Conservation (phyloP, 2,113 vertebrate genomes). For the Zosterops hypoxanthus region DNA sequence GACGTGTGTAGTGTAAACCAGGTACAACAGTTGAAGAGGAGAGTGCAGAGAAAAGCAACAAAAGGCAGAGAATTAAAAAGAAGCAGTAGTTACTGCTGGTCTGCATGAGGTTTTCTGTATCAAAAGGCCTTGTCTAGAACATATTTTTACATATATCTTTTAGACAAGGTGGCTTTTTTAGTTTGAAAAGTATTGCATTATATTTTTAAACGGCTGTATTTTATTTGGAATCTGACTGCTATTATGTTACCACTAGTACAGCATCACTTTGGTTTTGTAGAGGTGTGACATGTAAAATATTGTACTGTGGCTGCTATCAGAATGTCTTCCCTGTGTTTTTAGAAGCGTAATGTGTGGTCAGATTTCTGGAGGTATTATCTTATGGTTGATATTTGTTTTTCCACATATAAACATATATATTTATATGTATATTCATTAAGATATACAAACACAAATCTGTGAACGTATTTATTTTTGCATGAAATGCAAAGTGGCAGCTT, state of each 20-base stretch:
- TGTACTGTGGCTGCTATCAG: not conserved
- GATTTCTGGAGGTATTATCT: not conserved
- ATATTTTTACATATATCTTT: not conserved
- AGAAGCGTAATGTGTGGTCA: not conserved
- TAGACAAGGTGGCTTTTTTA: not conserved
- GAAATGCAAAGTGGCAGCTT: not conserved
- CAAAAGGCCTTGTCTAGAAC: not conserved
- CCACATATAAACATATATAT: not conserved
- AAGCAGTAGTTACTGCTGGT: not conserved
- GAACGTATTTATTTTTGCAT: not conserved
- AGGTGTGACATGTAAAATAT: not conserved
- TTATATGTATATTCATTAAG: not conserved
- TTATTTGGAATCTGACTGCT: conserved; percentile 17
- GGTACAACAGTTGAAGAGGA: not conserved
- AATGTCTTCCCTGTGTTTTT: conserved; percentile 35
- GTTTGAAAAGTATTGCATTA: conserved; percentile 1
- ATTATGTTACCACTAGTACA: not conserved
- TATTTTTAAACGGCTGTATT: conserved; percentile 43
- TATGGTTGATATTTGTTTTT: not conserved
- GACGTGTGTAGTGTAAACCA: not conserved
- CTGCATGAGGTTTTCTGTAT: not conserved
- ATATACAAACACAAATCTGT: not conserved
- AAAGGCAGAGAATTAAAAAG: not conserved
- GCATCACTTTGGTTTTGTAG: not conserved
- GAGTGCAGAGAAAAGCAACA: not conserved